These are phyloP conservation scores for Globodera rostochiensis DNA, from an alignment of 1,140 invertebrate genomes.

Conservation along the genomic window DNA sequence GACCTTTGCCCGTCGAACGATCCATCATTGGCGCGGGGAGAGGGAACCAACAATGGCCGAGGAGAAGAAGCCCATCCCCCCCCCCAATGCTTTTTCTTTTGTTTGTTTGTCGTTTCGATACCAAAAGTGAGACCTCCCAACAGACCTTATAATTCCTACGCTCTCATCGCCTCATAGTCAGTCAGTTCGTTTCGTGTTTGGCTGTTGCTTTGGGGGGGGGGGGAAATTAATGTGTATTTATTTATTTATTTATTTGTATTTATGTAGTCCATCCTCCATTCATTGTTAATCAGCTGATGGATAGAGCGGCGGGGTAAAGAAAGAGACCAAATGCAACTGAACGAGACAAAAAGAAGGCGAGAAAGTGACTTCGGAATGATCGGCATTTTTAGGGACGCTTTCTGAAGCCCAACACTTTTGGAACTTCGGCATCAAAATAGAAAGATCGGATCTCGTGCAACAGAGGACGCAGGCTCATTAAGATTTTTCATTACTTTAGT, in stretches of 20 bases:
- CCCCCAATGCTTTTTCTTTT: not conserved
- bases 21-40: not conserved
- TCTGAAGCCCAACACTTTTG: no score
- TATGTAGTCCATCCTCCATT: no score
- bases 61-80: no score
- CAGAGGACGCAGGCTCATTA: no score
- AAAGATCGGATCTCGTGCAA: no score
- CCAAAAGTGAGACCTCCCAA: not conserved
- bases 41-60: not conserved
- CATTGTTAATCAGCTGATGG: constrained; percentile 1
- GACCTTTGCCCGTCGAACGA: not conserved
- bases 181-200: not conserved
- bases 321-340: not conserved
- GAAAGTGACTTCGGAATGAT: no score
- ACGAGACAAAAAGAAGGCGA: not conserved
- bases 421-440: no score
- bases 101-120: not conserved
- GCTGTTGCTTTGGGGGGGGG: not conserved
- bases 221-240: not conserved
- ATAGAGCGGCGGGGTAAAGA: not conserved
- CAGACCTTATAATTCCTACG: no score
- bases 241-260: not conserved
- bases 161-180: not conserved
- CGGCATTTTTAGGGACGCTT: no score
- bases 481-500: no score